A percentile compares a stretch with the other conserved stretches of the same genome.
Evolutionary conservation across 2,113 vertebrate species (phyloP).

Genomic region (Burhinus oedicnemus): DNA sequence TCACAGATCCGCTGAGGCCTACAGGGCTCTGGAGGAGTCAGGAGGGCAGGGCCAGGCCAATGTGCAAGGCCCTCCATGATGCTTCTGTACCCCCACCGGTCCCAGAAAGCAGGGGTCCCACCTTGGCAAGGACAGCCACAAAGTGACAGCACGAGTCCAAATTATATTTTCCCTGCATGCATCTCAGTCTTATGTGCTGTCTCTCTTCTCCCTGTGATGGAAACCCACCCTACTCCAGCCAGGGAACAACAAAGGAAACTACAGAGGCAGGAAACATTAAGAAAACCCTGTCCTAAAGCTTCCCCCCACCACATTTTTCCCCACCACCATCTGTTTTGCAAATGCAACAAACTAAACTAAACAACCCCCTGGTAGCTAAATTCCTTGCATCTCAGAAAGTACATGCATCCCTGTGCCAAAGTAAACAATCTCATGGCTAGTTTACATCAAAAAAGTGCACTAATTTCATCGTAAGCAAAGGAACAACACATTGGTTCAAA

Average conservation of each 20-base stretch:
- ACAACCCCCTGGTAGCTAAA: background rate
- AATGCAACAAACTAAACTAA: background rate
- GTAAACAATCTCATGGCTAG: background rate
- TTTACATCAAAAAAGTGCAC: constrained; percentile 1
- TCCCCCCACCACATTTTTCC: background rate
- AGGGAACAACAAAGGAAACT: background rate
- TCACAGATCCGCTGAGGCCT: background rate
- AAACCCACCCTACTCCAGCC: background rate
- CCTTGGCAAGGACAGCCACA: background rate
- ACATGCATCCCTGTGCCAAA: background rate
- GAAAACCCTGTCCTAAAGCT: background rate
- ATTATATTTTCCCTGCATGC: background rate
- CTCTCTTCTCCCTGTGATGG: background rate
- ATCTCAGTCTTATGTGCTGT: background rate
- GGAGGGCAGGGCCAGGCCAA: background rate
- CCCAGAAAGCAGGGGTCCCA: background rate
- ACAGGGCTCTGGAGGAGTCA: background rate
- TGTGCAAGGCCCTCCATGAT: accelerated
- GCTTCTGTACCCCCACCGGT: background rate
- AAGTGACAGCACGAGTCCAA: background rate
- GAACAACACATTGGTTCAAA: background rate
- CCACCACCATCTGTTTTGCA: background rate
- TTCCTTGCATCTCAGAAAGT: background rate
- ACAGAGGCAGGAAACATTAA: background rate
- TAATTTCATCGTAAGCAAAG: background rate